A percentile compares a stretch with the other conserved stretches of the same genome.
Evolutionary conservation across 2,113 vertebrate species (phyloP).

Genomic region (Trichechus manatus): DNA sequence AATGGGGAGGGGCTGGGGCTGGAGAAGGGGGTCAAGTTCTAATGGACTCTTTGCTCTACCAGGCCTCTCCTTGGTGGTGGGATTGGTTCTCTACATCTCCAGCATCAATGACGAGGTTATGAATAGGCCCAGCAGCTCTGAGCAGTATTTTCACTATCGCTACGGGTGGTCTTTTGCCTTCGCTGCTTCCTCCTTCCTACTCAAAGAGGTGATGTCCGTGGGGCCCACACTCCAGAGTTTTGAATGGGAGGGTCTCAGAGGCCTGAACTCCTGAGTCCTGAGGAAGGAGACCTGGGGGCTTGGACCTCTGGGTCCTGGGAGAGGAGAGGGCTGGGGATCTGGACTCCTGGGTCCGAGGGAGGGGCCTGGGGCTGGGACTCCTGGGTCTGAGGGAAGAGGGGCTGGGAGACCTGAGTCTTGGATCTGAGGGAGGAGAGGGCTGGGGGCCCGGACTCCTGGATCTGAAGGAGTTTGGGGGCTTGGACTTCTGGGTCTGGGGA

Average conservation of each 20-base stretch:
- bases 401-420: neutral
- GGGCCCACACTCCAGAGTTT: neutral
- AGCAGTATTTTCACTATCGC: slow-evolving; percentile 95
- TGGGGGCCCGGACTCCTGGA: neutral
- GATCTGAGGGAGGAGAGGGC: too few relatives aligned
- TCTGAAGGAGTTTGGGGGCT: neutral
- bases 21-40: neutral
- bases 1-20: neutral
- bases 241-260: neutral
- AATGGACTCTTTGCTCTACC: neutral
- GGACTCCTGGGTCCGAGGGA: neutral
- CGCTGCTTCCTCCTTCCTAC: slow-evolving; percentile 95
- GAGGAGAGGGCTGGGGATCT: neutral
- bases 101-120: slow-evolving; percentile 97
- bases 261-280: neutral
- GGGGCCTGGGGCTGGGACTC: neutral
- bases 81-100: slow-evolving; percentile 96
- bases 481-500: neutral
- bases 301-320: neutral
- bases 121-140: slow-evolving; percentile 94
- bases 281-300: neutral
- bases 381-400: neutral
- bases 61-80: slow-evolving; percentile 96
- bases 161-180: slow-evolving; percentile 98
- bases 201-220: slow-evolving; percentile 92